Evolutionary conservation across 2,888 invertebrate species (phyloP).

Genomic region (Cosmopolites sordidus): DNA sequence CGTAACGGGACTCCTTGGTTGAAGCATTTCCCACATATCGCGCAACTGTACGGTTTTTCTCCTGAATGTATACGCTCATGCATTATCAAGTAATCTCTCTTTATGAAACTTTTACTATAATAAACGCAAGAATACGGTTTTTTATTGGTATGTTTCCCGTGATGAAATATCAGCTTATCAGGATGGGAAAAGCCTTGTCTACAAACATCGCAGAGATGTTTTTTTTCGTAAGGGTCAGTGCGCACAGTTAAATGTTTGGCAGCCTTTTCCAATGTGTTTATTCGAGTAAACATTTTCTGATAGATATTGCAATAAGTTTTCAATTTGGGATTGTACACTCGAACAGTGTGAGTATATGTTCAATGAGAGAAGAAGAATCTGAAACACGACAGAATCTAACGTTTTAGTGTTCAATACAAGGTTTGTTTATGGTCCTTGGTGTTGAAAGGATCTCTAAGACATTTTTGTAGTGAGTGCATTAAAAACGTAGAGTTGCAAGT

Average conservation of each 20-base stretch:
- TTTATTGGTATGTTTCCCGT: constrained; percentile 39
- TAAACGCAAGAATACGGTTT: constrained; percentile 39
- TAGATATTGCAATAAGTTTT: constrained; percentile 41
- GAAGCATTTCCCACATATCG: constrained; percentile 57
- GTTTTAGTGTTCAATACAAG: constrained; percentile 41
- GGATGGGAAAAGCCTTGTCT: constrained; percentile 39
- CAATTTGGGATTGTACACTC: constrained; percentile 45
- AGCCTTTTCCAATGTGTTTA: constrained; percentile 42
- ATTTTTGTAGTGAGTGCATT: no score
- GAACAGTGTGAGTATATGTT: constrained; percentile 36
- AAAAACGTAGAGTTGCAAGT: constrained; percentile 40
- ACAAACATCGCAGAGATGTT: constrained; percentile 40
- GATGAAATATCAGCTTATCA: constrained; percentile 39
- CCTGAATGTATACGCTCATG: constrained; percentile 60
- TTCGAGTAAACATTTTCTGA: constrained; percentile 34
- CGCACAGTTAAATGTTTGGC: constrained; percentile 36
- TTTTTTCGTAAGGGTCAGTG: constrained; percentile 31
- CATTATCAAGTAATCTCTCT: constrained; percentile 49
- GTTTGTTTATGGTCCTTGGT: constrained; percentile 46
- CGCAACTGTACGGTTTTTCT: constrained; percentile 58
- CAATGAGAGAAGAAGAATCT: constrained; percentile 36
- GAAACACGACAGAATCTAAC: constrained; percentile 47
- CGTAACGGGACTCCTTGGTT: constrained; percentile 57
- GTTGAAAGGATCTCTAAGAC: constrained; percentile 46
- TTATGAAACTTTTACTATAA: constrained; percentile 41